Evolutionary conservation across 2,113 vertebrate species (phyloP).

Genomic region (Miniopterus natalensis): DNA sequence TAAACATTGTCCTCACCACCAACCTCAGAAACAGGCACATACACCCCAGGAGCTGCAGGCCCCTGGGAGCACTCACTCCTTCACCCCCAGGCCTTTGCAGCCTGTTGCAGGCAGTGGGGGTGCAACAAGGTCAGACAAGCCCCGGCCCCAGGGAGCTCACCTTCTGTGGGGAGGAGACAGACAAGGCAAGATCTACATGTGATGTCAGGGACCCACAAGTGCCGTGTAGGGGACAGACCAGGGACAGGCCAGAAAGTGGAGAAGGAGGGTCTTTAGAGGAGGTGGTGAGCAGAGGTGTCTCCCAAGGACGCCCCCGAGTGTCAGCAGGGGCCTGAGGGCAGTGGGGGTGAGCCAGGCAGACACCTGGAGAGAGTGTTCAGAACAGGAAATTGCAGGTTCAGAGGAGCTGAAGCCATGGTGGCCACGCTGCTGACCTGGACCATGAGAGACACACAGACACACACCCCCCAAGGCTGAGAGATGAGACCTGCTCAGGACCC

Average conservation of each 20-base stretch:
- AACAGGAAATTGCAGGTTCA: neutral
- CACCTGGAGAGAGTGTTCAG: neutral
- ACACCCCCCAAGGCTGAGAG: neutral
- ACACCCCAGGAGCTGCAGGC: neutral
- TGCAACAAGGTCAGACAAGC: neutral
- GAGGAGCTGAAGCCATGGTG: neutral
- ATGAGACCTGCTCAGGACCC: neutral
- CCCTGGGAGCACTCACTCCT: rapidly evolving
- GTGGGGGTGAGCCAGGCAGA: rapidly evolving
- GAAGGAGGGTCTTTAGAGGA: no score
- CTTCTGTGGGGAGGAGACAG: rapidly evolving
- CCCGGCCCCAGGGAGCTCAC: rapidly evolving
- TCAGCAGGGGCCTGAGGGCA: neutral
- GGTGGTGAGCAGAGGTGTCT: rapidly evolving
- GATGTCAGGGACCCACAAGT: neutral
- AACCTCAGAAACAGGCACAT: neutral
- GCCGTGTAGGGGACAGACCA: rapidly evolving
- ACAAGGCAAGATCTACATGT: neutral
- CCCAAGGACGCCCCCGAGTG: neutral
- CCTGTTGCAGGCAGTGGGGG: neutral
- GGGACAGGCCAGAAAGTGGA: neutral
- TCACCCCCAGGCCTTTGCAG: neutral
- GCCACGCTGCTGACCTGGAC: neutral
- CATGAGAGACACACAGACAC: neutral
- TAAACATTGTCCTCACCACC: neutral